Base-by-base conservation (phyloP, 2,113 vertebrate species). In the Platichthys flesus region DNA sequence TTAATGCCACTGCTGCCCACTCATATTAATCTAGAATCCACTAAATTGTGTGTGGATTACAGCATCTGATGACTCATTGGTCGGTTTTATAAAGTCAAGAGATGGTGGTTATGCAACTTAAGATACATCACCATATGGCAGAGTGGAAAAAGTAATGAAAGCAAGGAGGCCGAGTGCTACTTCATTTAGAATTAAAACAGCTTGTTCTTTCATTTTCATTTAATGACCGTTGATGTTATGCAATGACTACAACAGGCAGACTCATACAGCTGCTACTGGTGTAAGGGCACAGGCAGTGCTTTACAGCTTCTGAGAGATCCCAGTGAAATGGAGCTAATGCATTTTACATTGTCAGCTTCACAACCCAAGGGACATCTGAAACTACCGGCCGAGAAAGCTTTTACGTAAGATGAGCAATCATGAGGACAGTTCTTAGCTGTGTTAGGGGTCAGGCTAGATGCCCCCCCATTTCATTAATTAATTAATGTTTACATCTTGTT, bases 91-190 rank as follows among this genome's bases (percentile, higher is more conserved):
- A 23, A 90, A 74, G 37, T 9, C 37, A 42, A 74, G 62, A 40
- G 49, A 66, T 77, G 47, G 35, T 54, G 37, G 61, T 92, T 91
- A 91, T 67, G 77, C 71, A 92, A 90, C 49, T 14, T 40, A 35
- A 71, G 42, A 81, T 14, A 58, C 72, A 57, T 58, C 40, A 16
- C 74, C 72, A 82, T 54, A 77, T 85, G 84, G 83, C 76, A 67
- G 55, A 52, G 74, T 20, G 24, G 24, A 75, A 58, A 24, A 6
- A 76, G 55, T 60, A 64, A 65, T 58, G 40, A 55, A 14, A 55
- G 26, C 37, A 42, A 55, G 70, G 31, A 77, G 15, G 23, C 3
- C 21, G 56, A 59, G 18, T 40, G 61, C 77, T 67, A 10, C 20
- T 63, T 85, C 62, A 58, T 81, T 69, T 59, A 67, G 55, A 62